phyloP scores from a whole-genome alignment of 1,140 invertebrate species.

The Lepidurus couesii region DNA sequence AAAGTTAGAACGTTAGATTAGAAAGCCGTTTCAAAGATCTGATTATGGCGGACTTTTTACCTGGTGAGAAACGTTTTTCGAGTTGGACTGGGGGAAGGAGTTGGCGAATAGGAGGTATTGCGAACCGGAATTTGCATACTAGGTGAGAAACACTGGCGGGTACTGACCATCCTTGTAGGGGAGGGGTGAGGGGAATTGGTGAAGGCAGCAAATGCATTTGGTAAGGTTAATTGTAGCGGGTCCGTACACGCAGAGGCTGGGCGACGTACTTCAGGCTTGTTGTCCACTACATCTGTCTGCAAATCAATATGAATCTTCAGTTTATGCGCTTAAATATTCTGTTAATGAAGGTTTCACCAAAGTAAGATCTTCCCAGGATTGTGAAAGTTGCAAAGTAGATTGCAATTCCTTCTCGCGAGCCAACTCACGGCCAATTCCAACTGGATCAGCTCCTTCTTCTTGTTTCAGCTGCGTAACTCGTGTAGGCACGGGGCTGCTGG shows the following conservation, averaged over 20 bases:
- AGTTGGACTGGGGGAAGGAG: conserved; percentile 61
- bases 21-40: neutral
- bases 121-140: conserved; percentile 51
- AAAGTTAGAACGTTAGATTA: conserved; percentile 25
- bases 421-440: conserved; percentile 62
- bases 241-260: conserved; percentile 32
- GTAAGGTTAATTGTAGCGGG: conserved; percentile 31
- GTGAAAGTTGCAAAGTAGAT: conserved; percentile 80
- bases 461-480: conserved; percentile 76
- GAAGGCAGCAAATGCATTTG: conserved; percentile 29
- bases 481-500: conserved; percentile 61
- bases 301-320: neutral
- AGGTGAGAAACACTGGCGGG: conserved; percentile 60
- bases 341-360: conserved; percentile 49
- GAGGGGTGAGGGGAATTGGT: conserved; percentile 31
- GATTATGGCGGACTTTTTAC: conserved; percentile 40
- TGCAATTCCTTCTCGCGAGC: conserved; percentile 84
- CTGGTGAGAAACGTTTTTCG: conserved; percentile 67
- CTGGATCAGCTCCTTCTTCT: conserved; percentile 78
- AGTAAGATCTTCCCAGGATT: conserved; percentile 80
- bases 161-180: conserved; percentile 39
- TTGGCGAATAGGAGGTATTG: conserved; percentile 61
- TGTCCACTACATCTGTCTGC: conserved; percentile 23
- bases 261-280: conserved; percentile 20
- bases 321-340: neutral